Percentiles rank a stretch among this genome's conserved stretches.
These are phyloP conservation scores for Ectemnius continuus DNA, from an alignment of 2,888 invertebrate genomes.

Conservation along the genomic window DNA sequence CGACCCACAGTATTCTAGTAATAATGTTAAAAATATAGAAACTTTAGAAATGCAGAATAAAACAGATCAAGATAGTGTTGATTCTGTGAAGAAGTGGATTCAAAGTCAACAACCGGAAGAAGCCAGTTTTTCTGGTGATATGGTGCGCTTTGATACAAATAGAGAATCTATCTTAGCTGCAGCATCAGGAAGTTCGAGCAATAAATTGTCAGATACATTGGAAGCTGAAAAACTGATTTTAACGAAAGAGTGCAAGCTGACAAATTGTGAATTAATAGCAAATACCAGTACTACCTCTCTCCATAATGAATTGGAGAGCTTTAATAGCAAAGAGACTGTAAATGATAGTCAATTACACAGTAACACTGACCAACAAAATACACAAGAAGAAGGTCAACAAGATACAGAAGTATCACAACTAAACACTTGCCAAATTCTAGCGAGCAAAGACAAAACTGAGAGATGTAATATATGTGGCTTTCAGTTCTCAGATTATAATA, in stretches of 20 bases:
- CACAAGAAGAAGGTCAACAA: slow-evolving; percentile 15
- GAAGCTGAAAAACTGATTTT: background rate
- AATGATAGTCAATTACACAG: slow-evolving; percentile 19
- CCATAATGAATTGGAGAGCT: slow-evolving; percentile 22
- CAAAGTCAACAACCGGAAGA: slow-evolving; percentile 38
- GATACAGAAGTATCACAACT: slow-evolving; percentile 47
- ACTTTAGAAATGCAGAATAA: slow-evolving; percentile 52
- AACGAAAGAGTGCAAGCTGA: background rate
- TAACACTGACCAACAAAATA: slow-evolving; percentile 19
- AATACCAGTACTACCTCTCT: slow-evolving; percentile 11
- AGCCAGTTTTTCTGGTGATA: background rate
- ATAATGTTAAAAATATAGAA: slow-evolving; percentile 31
- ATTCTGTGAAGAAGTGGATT: slow-evolving; percentile 42
- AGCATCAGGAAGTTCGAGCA: too few relatives aligned
- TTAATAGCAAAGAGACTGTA: slow-evolving; percentile 19
- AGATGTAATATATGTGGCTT: slow-evolving; percentile 87
- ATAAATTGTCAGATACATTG: too few relatives aligned
- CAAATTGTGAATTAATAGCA: slow-evolving; percentile 27
- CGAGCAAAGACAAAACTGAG: slow-evolving; percentile 75
- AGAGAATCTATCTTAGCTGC: too few relatives aligned
- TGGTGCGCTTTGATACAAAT: too few relatives aligned
- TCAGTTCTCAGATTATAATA: slow-evolving; percentile 84
- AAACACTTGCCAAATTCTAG: slow-evolving; percentile 58
- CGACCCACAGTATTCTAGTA: slow-evolving; percentile 33
- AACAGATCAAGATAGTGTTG: slow-evolving; percentile 73